Conservation (phyloP, 2,888 invertebrate species). For the Ichneumoninae sp. region DNA sequence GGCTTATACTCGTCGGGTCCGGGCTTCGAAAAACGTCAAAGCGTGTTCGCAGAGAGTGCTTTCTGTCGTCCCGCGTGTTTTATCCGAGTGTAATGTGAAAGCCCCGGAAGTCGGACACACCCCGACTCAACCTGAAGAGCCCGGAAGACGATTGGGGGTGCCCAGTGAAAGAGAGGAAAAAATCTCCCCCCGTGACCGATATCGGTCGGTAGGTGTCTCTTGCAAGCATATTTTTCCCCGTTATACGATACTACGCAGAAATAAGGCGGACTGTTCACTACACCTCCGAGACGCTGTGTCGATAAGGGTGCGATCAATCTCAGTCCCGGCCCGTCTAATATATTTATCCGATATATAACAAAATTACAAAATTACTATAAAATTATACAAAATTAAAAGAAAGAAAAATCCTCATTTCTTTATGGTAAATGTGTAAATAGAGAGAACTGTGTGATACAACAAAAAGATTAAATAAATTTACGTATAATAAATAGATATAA, state of each 20-base stretch:
- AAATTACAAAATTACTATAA: not conserved
- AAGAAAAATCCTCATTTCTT: slow-evolving; percentile 11
- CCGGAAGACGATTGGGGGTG: not conserved
- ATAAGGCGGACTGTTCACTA: not conserved
- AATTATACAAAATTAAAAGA: not conserved
- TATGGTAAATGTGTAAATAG: slow-evolving; percentile 23
- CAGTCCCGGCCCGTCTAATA: not conserved
- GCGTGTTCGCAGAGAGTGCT: not conserved
- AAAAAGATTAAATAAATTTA: slow-evolving; percentile 11
- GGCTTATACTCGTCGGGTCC: not conserved
- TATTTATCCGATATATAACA: not conserved
- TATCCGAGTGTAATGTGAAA: slow-evolving; percentile 11
- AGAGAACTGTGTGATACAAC: slow-evolving; percentile 9
- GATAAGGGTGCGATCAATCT: not conserved
- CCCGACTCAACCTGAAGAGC: not conserved
- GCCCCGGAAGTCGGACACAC: slow-evolving; percentile 7
- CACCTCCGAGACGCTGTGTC: not conserved
- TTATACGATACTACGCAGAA: not conserved
- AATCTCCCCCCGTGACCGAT: not conserved
- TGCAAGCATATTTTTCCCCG: not conserved
- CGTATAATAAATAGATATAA: slow-evolving; percentile 9
- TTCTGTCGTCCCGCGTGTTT: slow-evolving; percentile 5
- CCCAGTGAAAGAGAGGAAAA: not conserved
- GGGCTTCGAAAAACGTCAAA: not conserved
- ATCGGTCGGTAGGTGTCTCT: not conserved